These are phyloP conservation scores for Esox masquinongy DNA, from an alignment of 2,797 vertebrate species.

Conservation along the genomic window DNA sequence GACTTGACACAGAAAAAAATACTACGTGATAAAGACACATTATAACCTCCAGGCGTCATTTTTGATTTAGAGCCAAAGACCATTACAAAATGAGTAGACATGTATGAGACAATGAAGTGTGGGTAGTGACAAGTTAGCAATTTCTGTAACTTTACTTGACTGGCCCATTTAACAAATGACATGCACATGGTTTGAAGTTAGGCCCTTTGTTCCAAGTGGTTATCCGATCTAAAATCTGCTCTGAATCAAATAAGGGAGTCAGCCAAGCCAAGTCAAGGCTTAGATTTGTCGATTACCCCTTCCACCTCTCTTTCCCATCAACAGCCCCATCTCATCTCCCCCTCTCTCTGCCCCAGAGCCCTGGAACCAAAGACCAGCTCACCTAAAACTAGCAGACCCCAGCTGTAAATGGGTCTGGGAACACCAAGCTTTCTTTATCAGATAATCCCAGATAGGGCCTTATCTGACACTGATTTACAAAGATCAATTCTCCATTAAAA, in stretches of 20 bases:
- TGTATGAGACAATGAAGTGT: background rate
- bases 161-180: constrained; percentile 19
- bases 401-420: constrained; percentile 29
- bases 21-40: constrained; percentile 27
- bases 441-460: constrained; percentile 32
- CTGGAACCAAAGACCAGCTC: constrained; percentile 17
- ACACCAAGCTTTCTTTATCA: constrained; percentile 40
- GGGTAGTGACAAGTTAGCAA: background rate
- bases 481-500: constrained; percentile 56
- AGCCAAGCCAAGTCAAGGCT: constrained; percentile 31
- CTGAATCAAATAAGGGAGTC: constrained; percentile 39
- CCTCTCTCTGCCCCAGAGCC: constrained; percentile 5
- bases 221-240: constrained; percentile 40
- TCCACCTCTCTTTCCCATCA: constrained; percentile 16
- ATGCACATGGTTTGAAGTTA: constrained; percentile 31
- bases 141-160: constrained; percentile 9
- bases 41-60: constrained; percentile 17
- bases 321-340: constrained; percentile 7
- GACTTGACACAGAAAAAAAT: constrained; percentile 29
- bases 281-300: constrained; percentile 44
- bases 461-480: constrained; percentile 40
- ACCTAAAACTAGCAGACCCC: constrained; percentile 24
- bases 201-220: constrained; percentile 27
- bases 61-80: constrained; percentile 21
- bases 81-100: background rate